phyloP scores from a whole-genome alignment of 2,888 invertebrate species.

The Ceratothoa steindachneri region DNA sequence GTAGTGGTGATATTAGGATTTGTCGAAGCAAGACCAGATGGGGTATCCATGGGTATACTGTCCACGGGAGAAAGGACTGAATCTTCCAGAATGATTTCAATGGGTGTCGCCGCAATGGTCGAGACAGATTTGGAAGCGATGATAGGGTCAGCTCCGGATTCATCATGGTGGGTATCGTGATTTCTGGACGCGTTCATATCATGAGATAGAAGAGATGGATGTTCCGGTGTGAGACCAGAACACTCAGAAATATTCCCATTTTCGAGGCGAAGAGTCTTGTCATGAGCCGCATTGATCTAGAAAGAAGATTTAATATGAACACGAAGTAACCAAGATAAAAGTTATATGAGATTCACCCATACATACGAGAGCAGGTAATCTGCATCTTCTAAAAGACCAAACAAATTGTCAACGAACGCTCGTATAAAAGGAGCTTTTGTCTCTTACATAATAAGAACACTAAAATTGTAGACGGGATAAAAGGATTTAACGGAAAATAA shows the following conservation, averaged over 20 bases:
- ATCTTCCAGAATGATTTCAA: not conserved
- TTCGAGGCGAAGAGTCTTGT: conserved; percentile 32
- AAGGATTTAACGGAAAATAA: no score
- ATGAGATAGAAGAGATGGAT: not conserved
- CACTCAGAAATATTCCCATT: conserved; percentile 29
- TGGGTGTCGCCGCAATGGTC: not conserved
- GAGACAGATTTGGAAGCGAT: not conserved
- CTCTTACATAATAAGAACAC: no score
- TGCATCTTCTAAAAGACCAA: no score
- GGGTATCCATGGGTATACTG: not conserved
- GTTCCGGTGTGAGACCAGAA: not conserved
- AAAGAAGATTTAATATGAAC: no score
- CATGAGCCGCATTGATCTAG: conserved; percentile 19
- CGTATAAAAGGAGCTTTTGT: no score
- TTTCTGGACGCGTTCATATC: not conserved
- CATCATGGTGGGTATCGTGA: not conserved
- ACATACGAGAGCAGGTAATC: no score
- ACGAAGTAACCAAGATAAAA: no score
- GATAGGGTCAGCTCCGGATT: not conserved
- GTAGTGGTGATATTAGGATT: not conserved
- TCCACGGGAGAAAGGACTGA: not conserved
- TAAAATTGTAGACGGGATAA: no score
- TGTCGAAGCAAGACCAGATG: not conserved
- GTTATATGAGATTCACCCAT: no score
- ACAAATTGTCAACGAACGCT: no score